Conservation (phyloP, 1,140 invertebrate species). For the Dufourea novaeangliae region DNA sequence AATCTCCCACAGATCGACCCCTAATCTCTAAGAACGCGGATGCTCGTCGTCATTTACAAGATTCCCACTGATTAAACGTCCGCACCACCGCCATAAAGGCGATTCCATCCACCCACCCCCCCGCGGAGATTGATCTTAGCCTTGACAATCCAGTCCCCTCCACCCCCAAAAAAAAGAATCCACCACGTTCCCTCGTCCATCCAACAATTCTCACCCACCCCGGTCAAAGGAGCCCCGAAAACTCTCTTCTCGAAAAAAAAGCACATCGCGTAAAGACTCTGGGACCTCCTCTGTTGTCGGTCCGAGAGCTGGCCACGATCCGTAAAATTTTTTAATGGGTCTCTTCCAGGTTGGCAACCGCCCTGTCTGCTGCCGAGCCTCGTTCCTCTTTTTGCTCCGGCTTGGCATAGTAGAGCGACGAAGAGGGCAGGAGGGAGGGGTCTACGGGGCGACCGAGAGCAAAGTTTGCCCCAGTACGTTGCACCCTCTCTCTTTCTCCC, state of each 20-base stretch:
- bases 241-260: neutral
- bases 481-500: slow-evolving; percentile 65
- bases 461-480: slow-evolving; percentile 76
- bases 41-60: neutral
- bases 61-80: neutral
- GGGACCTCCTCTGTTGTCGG: neutral
- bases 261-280: too few species aligned
- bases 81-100: neutral
- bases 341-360: slow-evolving; percentile 73
- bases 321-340: slow-evolving; percentile 69
- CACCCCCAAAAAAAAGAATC: neutral
- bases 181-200: neutral
- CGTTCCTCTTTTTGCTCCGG: slow-evolving; percentile 61
- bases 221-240: neutral
- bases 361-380: slow-evolving; percentile 64
- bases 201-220: neutral
- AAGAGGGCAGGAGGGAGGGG: slow-evolving; percentile 34
- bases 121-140: neutral
- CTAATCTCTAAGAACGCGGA: neutral
- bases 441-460: slow-evolving; percentile 47
- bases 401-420: slow-evolving; percentile 19
- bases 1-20: neutral
- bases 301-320: slow-evolving; percentile 29
- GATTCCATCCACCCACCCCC: neutral
- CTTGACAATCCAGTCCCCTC: slow-evolving; percentile 17